Base-by-base conservation (phyloP, 2,113 vertebrate species). In the Alectura lathami region DNA sequence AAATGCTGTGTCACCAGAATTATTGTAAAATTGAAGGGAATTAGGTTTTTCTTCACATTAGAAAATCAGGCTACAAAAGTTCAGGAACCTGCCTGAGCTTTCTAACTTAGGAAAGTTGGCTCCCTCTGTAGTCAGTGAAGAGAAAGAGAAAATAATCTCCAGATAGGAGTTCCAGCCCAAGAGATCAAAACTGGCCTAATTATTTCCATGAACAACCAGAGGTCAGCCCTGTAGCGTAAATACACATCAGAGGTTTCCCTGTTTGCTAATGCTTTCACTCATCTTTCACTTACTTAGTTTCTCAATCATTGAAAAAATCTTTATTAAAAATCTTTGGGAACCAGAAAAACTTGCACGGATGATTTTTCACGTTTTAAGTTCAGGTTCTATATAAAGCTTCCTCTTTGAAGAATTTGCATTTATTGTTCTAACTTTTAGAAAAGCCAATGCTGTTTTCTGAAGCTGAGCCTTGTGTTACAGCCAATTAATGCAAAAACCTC, bases 61-160 rank as follows among this genome's bases (percentile, higher is more conserved):
- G 10, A 74, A 60, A 16, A 20, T 88, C 74, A 59, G 77, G 23
- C 45, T 38, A 51, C 32, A 23, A 11, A 48, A 53, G 34, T 80
- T 90, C 47, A 53, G 47, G 20, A 40, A 59, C 5, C 42, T 48
- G 70, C 32, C 76, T 88, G 47, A 78, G n/a, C 42, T 34, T 12
- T 54, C 16, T 69, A 83, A 89, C 38, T 40, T 73, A 96, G 88
- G 91, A 86, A 90, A 86, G 76, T 63, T 94, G 86, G 83, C 94
- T 96, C 96, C 94, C 95, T 95, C 95, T 96, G 88, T 97, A 96
- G 85, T 86, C 80, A 60, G 56, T 29, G 43, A 93, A 73, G 68
- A 88, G 88, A 87, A 89, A 91, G 56, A 84, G 26, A 90, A 30
- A 69, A 80, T n/a, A 17, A 54, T 68, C 45, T 80, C 40, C 38